Conservation (phyloP, 2,113 vertebrate genomes). For the Hippotragus niger region DNA sequence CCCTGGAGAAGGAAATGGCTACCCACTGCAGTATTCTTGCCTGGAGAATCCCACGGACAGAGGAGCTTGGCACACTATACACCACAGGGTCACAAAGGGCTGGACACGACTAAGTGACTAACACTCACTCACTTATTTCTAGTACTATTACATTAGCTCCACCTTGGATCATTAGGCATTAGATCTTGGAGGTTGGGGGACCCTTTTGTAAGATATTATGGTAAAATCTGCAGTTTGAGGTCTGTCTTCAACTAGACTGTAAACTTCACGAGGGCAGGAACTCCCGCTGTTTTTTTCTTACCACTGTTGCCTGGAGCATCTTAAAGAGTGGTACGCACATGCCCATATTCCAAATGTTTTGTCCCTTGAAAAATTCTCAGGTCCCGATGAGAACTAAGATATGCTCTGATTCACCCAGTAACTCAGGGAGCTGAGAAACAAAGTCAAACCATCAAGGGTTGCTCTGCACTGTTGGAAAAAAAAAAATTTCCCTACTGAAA, state of each 20-base stretch:
- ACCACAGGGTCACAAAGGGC: not conserved
- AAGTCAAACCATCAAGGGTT: not conserved
- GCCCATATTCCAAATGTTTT: not conserved
- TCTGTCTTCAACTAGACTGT: not conserved
- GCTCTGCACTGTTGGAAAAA: not conserved
- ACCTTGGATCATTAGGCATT: not conserved
- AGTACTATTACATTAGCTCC: not conserved
- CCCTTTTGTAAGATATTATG: not conserved
- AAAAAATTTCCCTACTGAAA: not conserved
- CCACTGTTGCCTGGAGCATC: not conserved
- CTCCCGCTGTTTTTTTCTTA: not conserved
- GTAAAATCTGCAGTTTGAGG: not conserved
- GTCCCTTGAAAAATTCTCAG: not conserved
- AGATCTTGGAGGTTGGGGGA: not conserved
- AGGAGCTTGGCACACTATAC: not conserved
- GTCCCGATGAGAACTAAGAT: not conserved
- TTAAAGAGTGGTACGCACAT: fast-evolving
- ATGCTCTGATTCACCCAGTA: not conserved
- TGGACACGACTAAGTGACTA: not conserved
- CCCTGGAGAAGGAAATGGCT: not conserved
- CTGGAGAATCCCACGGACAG: not conserved
- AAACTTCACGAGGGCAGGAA: not conserved
- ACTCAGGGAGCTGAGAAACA: not conserved
- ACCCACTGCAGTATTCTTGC: not conserved
- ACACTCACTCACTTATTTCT: not conserved